phyloP scores from a whole-genome alignment of 2,888 invertebrate species.

The Xanthorhoe spadicearia region DNA sequence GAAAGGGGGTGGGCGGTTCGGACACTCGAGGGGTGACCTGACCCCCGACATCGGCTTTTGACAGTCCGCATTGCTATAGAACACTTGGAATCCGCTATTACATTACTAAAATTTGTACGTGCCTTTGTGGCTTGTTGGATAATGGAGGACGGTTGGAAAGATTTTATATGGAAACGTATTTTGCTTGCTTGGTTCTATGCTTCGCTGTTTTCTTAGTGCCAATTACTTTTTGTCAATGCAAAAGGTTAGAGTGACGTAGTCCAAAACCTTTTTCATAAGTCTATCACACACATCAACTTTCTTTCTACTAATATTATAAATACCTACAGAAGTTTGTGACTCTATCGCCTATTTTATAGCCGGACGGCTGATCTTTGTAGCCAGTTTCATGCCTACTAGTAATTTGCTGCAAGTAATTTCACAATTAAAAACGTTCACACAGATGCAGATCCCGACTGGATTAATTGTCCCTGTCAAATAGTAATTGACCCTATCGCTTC shows the following conservation, averaged over 20 bases:
- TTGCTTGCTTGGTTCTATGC: neutral
- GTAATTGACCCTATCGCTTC: slow-evolving; percentile 73
- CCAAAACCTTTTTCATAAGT: too few species aligned
- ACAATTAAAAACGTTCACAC: slow-evolving; percentile 36
- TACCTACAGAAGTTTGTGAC: too few species aligned
- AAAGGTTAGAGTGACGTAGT: too few species aligned
- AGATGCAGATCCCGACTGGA: slow-evolving; percentile 35
- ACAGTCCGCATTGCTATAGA: slow-evolving; percentile 74
- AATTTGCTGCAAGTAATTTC: slow-evolving; percentile 15
- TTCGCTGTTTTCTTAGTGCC: neutral
- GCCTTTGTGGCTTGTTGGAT: slow-evolving; percentile 28
- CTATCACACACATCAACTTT: too few species aligned
- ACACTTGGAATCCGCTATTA: slow-evolving; percentile 51
- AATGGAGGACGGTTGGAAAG: slow-evolving; percentile 9
- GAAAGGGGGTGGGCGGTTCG: slow-evolving; percentile 60
- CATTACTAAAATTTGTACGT: slow-evolving; percentile 38
- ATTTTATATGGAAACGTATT: neutral
- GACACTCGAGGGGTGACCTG: slow-evolving; percentile 72
- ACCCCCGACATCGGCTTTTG: slow-evolving; percentile 75
- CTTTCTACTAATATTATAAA: too few species aligned
- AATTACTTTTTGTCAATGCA: neutral
- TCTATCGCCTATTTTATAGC: too few species aligned
- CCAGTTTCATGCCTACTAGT: too few species aligned
- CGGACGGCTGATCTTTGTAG: too few species aligned
- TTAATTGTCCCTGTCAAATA: slow-evolving; percentile 72